These are phyloP conservation scores for Agriopis aurantiaria DNA, from an alignment of 2,888 invertebrate genomes.

Conservation along the genomic window DNA sequence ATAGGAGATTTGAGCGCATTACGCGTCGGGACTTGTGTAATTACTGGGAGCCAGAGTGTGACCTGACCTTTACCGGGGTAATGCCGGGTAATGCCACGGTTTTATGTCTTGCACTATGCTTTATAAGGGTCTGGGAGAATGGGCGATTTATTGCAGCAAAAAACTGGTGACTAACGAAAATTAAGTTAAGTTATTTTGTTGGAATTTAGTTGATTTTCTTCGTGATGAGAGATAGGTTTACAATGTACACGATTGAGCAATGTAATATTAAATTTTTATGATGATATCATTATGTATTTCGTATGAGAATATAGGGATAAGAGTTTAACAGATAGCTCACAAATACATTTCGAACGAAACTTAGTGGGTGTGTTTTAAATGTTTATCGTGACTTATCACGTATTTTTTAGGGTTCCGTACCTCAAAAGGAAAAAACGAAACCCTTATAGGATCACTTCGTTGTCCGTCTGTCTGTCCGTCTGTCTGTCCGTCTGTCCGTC, in stretches of 20 bases:
- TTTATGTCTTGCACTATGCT: slow-evolving; percentile 46
- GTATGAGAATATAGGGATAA: no score
- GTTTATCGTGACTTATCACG: no score
- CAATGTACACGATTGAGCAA: no score
- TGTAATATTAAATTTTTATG: neutral
- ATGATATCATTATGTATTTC: no score
- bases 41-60: slow-evolving; percentile 45
- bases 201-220: slow-evolving; percentile 7
- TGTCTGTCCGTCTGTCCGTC: no score
- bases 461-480: no score
- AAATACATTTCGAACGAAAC: no score
- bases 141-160: slow-evolving; percentile 40
- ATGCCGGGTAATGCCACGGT: slow-evolving; percentile 37
- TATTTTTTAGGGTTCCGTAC: no score
- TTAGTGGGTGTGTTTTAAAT: no score
- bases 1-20: slow-evolving; percentile 56
- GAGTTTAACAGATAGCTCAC: no score
- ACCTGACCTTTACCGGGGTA: slow-evolving; percentile 28
- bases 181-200: neutral
- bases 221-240: neutral
- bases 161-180: slow-evolving; percentile 23
- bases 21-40: slow-evolving; percentile 51
- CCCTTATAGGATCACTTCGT: no score
- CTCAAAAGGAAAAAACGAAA: no score
- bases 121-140: slow-evolving; percentile 41